Evolutionary conservation across 2,888 invertebrate species (phyloP), one percentile per base, ranked within the genome.

Genomic region (Eristalis arbustorum): DNA sequence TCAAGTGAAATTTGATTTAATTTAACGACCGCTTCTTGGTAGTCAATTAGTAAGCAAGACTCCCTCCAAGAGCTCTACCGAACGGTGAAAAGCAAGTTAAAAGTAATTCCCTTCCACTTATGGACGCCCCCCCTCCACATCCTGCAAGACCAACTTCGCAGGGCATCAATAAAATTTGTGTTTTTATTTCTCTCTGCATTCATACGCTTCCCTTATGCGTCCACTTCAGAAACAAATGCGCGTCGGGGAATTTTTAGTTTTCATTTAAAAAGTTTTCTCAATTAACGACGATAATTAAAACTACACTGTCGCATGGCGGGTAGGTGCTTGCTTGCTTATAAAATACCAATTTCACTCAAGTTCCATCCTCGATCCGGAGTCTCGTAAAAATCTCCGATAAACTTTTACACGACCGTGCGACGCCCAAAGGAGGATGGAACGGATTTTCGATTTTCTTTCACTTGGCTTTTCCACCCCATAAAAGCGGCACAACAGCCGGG

Each of bases 211-310:
- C 14, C 25, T 11, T 3, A 25, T 23, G 59, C 25, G 25, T 25
- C 42, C 57, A 76, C 18, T 82, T 14, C 25, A 11, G 13, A 23
- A 28, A 37, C 22, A 23, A 74, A 82, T 82, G 31, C 64, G 69
- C 57, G 77, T 56, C 42, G 18, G 62, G 37, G 72, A 80, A 84
- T 76, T 85, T 69, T 73, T 73, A 85, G 77, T 78, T 82, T 73
- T 74, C 68, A 85, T 71, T 81, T 56, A 23, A 42, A 85, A 85
- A 85, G 56, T 85, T 85, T 85, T 73, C 77, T 74, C 81, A 82
- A 85, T 82, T 85, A 85, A 81, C 73, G 82, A 23, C 85, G 23
- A 74, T 81, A 85, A 85, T 85, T 74, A 85, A 49, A 85, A 73
- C 85, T 73, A 80, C 34, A 67, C 77, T 73, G 78, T 69, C 31